These are phyloP conservation scores for Odontomyia ornata DNA, from an alignment of 2,888 invertebrate genomes.

Conservation along the genomic window DNA sequence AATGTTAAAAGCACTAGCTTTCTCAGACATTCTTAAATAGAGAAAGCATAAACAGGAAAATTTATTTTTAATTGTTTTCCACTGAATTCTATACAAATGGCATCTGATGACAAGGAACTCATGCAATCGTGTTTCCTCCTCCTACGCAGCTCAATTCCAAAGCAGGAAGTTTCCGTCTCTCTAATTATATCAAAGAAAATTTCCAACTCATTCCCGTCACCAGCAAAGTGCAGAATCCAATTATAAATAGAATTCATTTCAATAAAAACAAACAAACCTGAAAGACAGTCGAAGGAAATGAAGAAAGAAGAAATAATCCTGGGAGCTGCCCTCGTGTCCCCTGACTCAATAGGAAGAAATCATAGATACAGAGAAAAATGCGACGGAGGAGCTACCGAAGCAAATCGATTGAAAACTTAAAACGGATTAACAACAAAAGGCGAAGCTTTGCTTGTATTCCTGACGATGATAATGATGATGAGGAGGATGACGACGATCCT, in stretches of 20 bases:
- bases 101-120: too few species aligned
- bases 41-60: too few species aligned
- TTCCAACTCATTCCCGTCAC: background rate
- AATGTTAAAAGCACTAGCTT: too few species aligned
- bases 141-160: too few species aligned
- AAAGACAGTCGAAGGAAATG: background rate
- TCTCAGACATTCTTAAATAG: too few species aligned
- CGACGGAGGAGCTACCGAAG: slow-evolving; percentile 5
- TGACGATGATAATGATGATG: background rate
- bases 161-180: too few species aligned
- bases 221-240: background rate
- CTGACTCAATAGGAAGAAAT: background rate
- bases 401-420: slow-evolving; percentile 29
- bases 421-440: slow-evolving; percentile 27
- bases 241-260: slow-evolving; percentile 9
- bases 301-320: background rate
- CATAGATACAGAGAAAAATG: background rate
- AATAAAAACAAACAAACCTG: background rate
- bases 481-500: background rate
- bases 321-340: background rate
- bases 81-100: too few species aligned
- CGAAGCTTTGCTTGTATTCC: background rate
- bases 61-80: too few species aligned
- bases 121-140: too few species aligned
- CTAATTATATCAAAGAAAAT: background rate